Evolutionary conservation across 2,888 invertebrate species (phyloP).

Genomic region (Philhelius pedissequus): DNA sequence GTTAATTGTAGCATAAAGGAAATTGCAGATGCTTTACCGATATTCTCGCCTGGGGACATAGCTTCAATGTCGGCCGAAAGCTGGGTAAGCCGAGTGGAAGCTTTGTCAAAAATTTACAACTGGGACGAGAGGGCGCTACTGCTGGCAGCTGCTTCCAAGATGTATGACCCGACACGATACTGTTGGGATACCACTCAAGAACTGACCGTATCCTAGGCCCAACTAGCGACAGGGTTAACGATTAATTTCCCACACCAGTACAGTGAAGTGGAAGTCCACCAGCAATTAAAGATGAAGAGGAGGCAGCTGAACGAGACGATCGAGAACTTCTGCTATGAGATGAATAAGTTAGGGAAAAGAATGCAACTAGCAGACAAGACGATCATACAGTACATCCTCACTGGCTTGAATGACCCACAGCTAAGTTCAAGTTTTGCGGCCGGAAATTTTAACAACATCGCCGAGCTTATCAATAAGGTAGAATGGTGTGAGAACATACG

Average conservation of each 20-base stretch:
- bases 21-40: background rate
- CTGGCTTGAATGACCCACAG: too few species aligned
- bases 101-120: background rate
- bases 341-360: background rate
- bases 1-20: background rate
- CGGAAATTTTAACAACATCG: too few species aligned
- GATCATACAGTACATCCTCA: too few species aligned
- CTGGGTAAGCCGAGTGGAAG: background rate
- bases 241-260: background rate
- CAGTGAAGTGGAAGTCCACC: background rate
- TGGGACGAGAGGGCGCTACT: background rate
- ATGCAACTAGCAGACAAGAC: too few species aligned
- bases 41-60: background rate
- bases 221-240: background rate
- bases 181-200: background rate
- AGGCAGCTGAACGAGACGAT: too few species aligned
- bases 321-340: background rate
- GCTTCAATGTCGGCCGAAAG: background rate
- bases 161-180: background rate
- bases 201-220: background rate
- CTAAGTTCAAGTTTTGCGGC: too few species aligned
- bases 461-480: too few species aligned
- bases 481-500: too few species aligned
- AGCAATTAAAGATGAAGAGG: background rate
- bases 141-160: background rate